phyloP scores from a whole-genome alignment of 2,888 invertebrate genomes.

The Homarus gammarus region DNA sequence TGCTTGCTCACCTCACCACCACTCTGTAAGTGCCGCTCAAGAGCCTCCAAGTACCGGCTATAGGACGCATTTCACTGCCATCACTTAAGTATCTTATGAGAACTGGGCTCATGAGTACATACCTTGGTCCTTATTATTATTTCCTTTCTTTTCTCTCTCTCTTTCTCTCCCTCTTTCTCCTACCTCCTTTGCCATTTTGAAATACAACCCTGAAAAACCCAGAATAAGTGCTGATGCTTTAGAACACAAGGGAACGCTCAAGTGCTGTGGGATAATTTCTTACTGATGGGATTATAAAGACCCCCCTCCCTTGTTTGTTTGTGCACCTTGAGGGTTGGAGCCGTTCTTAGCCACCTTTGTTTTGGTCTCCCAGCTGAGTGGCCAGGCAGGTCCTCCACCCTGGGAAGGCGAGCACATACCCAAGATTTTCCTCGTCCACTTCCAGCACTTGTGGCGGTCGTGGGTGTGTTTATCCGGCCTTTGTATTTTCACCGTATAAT shows the following conservation, averaged over 20 bases:
- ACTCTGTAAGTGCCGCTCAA: slow-evolving; percentile 33
- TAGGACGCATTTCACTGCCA: slow-evolving; percentile 48
- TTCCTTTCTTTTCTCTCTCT: slow-evolving; percentile 17
- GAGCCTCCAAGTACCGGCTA: slow-evolving; percentile 19
- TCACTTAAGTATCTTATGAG: slow-evolving; percentile 31
- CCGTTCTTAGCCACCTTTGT: slow-evolving; percentile 47
- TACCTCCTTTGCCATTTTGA: slow-evolving; percentile 23
- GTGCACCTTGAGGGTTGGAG: slow-evolving; percentile 46
- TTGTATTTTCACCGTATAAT: slow-evolving; percentile 12
- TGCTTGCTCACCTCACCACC: slow-evolving; percentile 39
- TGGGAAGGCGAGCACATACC: slow-evolving; percentile 56
- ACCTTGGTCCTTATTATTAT: slow-evolving; percentile 5
- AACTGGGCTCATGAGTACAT: slow-evolving; percentile 18
- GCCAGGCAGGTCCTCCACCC: slow-evolving; percentile 26
- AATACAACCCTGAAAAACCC: slow-evolving; percentile 22
- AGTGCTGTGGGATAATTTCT: slow-evolving; percentile 68
- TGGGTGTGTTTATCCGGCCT: not conserved
- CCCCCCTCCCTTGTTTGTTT: slow-evolving; percentile 62
- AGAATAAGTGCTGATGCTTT: slow-evolving; percentile 33
- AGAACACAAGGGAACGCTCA: slow-evolving; percentile 38
- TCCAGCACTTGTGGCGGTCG: not conserved
- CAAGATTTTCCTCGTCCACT: slow-evolving; percentile 35
- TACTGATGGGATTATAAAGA: slow-evolving; percentile 62
- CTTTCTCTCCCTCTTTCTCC: slow-evolving; percentile 36
- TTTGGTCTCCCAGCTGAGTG: slow-evolving; percentile 28